A percentile compares a stretch with the other conserved stretches of the same genome.
These are phyloP conservation scores for Chironomus tepperi DNA, from an alignment of 1,140 invertebrate species.

Conservation along the genomic window DNA sequence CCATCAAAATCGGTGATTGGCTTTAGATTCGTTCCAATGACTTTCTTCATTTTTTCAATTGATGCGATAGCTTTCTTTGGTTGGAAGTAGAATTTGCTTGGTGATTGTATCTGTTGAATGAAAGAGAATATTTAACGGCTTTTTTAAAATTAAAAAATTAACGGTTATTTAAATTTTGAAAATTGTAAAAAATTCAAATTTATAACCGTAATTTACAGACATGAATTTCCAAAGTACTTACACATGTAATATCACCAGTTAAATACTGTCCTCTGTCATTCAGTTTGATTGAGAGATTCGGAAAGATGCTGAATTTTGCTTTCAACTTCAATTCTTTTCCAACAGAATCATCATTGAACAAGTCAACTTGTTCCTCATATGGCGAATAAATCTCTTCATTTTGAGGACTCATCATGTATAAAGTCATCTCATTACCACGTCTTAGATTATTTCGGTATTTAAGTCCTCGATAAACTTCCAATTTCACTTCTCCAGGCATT, in stretches of 20 bases:
- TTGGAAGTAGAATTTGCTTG: not conserved
- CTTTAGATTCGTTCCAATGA: not conserved
- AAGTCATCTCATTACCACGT: constrained; percentile 43
- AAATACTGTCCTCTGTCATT: not conserved
- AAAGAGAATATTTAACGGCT: not conserved
- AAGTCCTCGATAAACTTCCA: constrained; percentile 69
- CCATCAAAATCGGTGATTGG: not conserved
- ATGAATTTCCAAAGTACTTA: too few species aligned
- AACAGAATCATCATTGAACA: not conserved
- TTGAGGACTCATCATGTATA: not conserved
- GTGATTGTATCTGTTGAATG: not conserved
- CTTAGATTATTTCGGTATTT: constrained; percentile 51
- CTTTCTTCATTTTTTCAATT: not conserved
- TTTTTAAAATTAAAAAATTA: too few species aligned
- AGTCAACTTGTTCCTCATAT: not conserved
- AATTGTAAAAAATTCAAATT: not conserved
- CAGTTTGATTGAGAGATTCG: not conserved
- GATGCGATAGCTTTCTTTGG: not conserved
- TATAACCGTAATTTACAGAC: too few species aligned
- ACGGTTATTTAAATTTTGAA: not conserved
- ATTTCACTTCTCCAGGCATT: constrained; percentile 52
- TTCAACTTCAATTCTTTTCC: not conserved
- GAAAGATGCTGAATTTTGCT: not conserved
- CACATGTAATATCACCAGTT: not conserved
- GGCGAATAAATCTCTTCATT: not conserved